Conservation (phyloP, 2,797 vertebrate species). For the Onychomys torridus region DNA sequence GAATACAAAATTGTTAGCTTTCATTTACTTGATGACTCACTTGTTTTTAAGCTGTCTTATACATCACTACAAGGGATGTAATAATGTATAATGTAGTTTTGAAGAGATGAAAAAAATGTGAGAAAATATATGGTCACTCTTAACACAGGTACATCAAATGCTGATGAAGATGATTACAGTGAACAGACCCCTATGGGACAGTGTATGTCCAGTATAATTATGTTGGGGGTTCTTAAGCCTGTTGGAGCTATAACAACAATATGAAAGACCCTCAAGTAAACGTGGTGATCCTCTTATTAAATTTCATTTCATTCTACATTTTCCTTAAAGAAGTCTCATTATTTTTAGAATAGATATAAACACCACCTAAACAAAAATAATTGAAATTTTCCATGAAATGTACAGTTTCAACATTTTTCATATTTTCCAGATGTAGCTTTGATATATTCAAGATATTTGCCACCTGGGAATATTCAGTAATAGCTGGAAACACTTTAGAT, state of each 20-base stretch:
- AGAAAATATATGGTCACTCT: background rate
- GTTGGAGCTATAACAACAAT: background rate
- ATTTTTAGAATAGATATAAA: constrained; percentile 35
- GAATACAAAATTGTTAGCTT: background rate
- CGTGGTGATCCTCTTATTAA: background rate
- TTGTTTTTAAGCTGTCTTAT: background rate
- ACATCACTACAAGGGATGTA: background rate
- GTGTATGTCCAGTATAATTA: background rate
- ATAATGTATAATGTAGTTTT: no score
- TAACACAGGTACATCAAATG: background rate
- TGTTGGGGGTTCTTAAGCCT: background rate
- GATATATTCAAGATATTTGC: background rate
- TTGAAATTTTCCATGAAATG: constrained; percentile 6
- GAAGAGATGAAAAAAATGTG: constrained; percentile 21
- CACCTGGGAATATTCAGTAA: background rate
- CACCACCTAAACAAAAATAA: background rate
- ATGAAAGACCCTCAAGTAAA: background rate
- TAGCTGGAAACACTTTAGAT: background rate
- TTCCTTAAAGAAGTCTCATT: background rate
- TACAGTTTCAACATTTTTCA: background rate
- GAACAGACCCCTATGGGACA: background rate
- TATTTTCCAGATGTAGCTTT: background rate
- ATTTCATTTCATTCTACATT: background rate
- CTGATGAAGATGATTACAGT: background rate
- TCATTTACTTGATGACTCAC: background rate